Base-by-base conservation (phyloP, 2,888 invertebrate species). In the Hemaris fuciformis region DNA sequence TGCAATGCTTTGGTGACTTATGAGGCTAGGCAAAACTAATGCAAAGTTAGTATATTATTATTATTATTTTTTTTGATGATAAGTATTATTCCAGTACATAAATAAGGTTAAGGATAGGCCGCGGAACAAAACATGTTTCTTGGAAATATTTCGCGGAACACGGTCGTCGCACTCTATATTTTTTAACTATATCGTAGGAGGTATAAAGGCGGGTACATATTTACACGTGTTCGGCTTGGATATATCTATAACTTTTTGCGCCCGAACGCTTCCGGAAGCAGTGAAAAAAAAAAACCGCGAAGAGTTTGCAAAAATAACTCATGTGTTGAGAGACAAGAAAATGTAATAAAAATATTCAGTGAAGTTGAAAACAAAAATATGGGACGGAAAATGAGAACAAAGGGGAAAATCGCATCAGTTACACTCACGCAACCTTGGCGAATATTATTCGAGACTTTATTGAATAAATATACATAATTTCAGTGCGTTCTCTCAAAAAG, bases 401-500 rank as follows among this genome's bases (percentile, higher is more conserved):
- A 82, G 81, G 79, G 81, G 80, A 77, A 83, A 85, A 86, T 84
- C 82, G 81, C 82, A 85, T 85, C 85, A 84, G 81, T 87, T 83
- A 83, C 83, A 83, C 76, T 71, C 78, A 77, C 83, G 79, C 76
- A 80, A 84, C 84, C 80, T 84, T 77, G 79, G 78, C 75, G 84
- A 81, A 85, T 84, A 86, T 85, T 87, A 83, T 87, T 86, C 79
- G 83, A 76, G 83, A 79, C 79, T 87, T 87, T 87, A 85, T 88
- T 87, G 87, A 88, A 87, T 87, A 88, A 87, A 87, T 88, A 84
- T 87, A 88, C 87, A 86, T 88, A 88, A 85, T 86, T 82, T 85
- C 73, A 76, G 48, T 83, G 79, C 82, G 80, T 81, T 82, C 80
- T 75, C 73, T 76, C 75, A 73, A 80, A 81, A 80, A 77, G 81